Base-by-base conservation (phyloP, 2,113 vertebrate genomes). In the Chinchilla lanigera region DNA sequence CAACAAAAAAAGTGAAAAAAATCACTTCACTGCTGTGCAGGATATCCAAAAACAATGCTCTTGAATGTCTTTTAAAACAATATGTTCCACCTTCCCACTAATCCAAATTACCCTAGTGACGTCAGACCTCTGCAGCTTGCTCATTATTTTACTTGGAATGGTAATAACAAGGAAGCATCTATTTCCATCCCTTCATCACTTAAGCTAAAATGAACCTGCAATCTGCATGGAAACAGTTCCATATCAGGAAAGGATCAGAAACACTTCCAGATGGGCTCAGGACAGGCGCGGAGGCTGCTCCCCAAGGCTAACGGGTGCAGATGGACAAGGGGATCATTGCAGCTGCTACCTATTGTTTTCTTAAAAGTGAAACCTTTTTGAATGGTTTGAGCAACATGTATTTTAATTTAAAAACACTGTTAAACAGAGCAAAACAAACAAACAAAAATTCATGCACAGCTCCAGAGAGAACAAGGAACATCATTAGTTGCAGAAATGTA, bases 51-150 rank as follows among this genome's bases (percentile, higher is more conserved):
- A 85, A 95, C 47, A 67, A 95, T 83, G 58, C 82, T 96, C 94
- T 89, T 73, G 85, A 98, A 98, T 96, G 90, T 82, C 93, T 97
- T 97, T 86, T 63, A 96, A 63, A 94, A 86, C 77, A 86, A 85
- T 94, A 88, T 71, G 63, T 92, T 97, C 93, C 93, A 89, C 58
- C 96, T 97, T 96, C 69, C 77, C 69, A 96, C 85, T 81, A 96
- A 98, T 97, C 97, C 90, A 95, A 95, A 97, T 93, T 80, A 96
- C 69, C 96, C 60, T 73, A 77, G 85, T 94, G 86, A 93, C 3
- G 69, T 56, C 78, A 97, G 94, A 85, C 91, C 81, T 86, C 84
- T 93, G 97, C 86, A 92, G 85, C 78, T 86, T 81, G 50, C 97
- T 97, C 90, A 88, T 91, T 97, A 91, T 88, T 97, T 97, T 35